Base-by-base conservation (phyloP, 1,140 invertebrate species). In the Calliphora vicina region DNA sequence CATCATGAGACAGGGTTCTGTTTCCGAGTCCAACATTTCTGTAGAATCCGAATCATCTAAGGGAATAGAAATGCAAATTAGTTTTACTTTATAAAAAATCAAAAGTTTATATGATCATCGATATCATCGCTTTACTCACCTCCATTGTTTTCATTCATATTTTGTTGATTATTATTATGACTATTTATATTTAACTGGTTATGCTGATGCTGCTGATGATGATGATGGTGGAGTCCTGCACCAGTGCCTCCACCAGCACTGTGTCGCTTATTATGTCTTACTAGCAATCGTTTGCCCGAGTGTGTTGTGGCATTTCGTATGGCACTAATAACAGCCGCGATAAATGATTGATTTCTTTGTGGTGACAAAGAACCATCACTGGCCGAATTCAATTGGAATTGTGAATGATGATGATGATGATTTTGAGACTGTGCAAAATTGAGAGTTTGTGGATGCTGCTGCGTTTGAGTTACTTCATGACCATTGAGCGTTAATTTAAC, bases 1-100 rank as follows among this genome's bases (percentile, higher is more conserved):
- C 92, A 95, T 95, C 93, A 95, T 95, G 26, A 96, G 90, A 85
- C 94, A 95, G 8, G 95, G 95, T 86, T 96, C 95, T 0, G 95
- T 95, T 91, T 95, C 95, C 3, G 94, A 95, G 89, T 95, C 94
- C 13, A 95, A 91, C 86, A 95, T 91, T 85, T 95, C 94, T 2
- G 93, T 93, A 61, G 94, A 95, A 86, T 94, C 91, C 3, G 90
- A 89, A 35, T 88, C 87, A 25, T 90, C 88, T 87, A 17, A 6
- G 29, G 15, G 6, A n/a, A 17, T 13, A 57, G 67, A 26, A 45
- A 26, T n/a, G n/a, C n/a, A n/a, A n/a, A n/a, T n/a, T n/a, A n/a
- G n/a, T n/a, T n/a, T n/a, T n/a, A n/a, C n/a, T n/a, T n/a, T n/a
- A n/a, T n/a, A n/a, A n/a, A n/a, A n/a, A n/a, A n/a, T n/a, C n/a